Evolutionary conservation across 1,140 invertebrate species (phyloP), one percentile per base, ranked within the genome.

Genomic region (Cepaea nemoralis): DNA sequence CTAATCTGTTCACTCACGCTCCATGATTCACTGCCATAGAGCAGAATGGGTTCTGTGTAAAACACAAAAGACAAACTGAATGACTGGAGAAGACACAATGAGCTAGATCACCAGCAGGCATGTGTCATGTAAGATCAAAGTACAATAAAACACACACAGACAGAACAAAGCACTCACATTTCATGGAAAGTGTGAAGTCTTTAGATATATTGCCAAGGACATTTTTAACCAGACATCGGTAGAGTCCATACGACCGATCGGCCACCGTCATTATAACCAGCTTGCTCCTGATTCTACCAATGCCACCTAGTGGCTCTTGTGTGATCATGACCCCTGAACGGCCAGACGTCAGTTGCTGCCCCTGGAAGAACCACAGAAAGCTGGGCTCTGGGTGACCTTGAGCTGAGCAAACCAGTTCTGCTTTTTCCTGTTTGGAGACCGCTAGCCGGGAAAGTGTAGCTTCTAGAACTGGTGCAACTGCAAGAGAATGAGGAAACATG

Each of bases 191-290:
- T 24, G 33, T 66, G 31, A 84, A 40, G 19, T 45, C 81, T 40
- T 81, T 42, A 22, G 79, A 71, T 2, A 48, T 42, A 22, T 85
- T 84, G 0, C 86, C 87, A 33, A 86, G 81, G 14, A 71, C 42
- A 77, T 89, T 89, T 42, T 37, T 84, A 0, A 83, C 85, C 16
- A 83, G 45, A 83, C 88, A 89, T 10, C 42, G 50, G 80, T 89
- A 89, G 12, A 75, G 31, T 0, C 88, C 87, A 45, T 84, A 83
- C 63, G 86, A 84, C 0, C 40, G 45, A 31, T 83, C 33, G 6
- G 50, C 66, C 0, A 84, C 75, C 0, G 35, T 67, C 27, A 55
- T 31, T 0, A 88, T 69, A 10, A 71, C 77, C 33, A 88, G 80
- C 22, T 31, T 48, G 45, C 85, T 86, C 33, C 45, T 42, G 0